These are phyloP conservation scores for Hedya salicella DNA, from an alignment of 2,888 invertebrate genomes.

Conservation along the genomic window DNA sequence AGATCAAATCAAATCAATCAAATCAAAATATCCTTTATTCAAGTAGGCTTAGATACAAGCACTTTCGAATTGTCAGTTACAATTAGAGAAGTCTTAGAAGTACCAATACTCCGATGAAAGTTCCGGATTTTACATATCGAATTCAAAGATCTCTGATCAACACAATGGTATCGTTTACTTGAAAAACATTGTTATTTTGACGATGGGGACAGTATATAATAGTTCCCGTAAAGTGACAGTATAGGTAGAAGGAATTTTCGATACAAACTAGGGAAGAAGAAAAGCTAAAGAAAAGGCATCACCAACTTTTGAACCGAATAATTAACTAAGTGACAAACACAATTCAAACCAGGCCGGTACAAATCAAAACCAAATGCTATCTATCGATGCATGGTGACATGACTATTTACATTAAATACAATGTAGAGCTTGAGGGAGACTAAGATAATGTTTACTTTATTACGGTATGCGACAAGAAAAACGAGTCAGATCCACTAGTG, in stretches of 20 bases:
- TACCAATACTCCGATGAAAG: no score
- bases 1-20: no score
- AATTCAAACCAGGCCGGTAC: neutral
- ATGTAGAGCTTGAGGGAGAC: slow-evolving; percentile 1
- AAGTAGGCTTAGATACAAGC: no score
- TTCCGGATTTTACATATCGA: no score
- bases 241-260: no score
- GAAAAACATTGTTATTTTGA: no score
- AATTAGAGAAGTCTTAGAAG: no score
- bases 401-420: slow-evolving; percentile 2
- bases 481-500: slow-evolving; percentile 4
- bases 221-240: neutral
- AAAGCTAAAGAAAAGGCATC: neutral
- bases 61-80: no score
- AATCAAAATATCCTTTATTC: no score
- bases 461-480: slow-evolving; percentile 22
- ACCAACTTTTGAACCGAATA: neutral
- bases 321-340: neutral
- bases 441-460: slow-evolving; percentile 13
- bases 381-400: neutral
- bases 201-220: neutral
- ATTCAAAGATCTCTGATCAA: no score
- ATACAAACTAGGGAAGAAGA: neutral
- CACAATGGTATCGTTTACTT: no score
- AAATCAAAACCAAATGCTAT: no score